Conservation (phyloP, 64 coral and sea anemone genomes). For the Montipora sp. region DNA sequence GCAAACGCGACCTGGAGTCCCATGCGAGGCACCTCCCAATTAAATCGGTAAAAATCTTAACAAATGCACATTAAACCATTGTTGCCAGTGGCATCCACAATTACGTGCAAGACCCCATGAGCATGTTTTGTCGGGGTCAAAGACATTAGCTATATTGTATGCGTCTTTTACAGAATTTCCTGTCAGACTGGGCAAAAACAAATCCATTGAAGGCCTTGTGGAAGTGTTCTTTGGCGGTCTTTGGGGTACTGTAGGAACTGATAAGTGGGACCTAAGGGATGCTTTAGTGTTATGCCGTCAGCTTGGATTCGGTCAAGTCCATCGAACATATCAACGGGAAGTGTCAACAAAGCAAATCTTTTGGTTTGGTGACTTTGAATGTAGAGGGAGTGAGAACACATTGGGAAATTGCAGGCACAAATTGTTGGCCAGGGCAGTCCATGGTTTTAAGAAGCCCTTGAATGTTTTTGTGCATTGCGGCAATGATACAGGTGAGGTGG, state of each 20-base stretch:
- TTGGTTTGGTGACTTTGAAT: constrained; percentile 42
- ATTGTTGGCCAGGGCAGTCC: neutral
- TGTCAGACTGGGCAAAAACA: constrained; percentile 5
- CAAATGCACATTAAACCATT: too few relatives aligned
- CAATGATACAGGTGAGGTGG: neutral
- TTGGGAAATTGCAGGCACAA: constrained; percentile 11
- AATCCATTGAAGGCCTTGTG: constrained; percentile 8
- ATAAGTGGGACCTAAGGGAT: constrained; percentile 16
- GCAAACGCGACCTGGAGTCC: too few relatives aligned
- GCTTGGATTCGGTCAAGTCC: constrained; percentile 21
- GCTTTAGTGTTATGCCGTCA: constrained; percentile 36
- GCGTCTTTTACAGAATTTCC: constrained; percentile 13
- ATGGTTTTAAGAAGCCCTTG: neutral
- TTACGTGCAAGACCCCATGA: too few relatives aligned
- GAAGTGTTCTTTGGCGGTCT: constrained; percentile 46
- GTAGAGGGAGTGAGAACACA: constrained; percentile 8
- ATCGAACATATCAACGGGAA: neutral
- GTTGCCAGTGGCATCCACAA: too few relatives aligned
- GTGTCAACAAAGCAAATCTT: neutral
- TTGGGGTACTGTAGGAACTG: constrained; percentile 9
- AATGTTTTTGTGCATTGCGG: constrained; percentile 10
- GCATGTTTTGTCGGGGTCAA: neutral
- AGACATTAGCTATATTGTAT: neutral
- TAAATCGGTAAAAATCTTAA: too few relatives aligned
- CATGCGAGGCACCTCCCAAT: too few relatives aligned